phyloP scores from a whole-genome alignment of 2,797 vertebrate genomes.

The Muraenolepis orangiensis region DNA sequence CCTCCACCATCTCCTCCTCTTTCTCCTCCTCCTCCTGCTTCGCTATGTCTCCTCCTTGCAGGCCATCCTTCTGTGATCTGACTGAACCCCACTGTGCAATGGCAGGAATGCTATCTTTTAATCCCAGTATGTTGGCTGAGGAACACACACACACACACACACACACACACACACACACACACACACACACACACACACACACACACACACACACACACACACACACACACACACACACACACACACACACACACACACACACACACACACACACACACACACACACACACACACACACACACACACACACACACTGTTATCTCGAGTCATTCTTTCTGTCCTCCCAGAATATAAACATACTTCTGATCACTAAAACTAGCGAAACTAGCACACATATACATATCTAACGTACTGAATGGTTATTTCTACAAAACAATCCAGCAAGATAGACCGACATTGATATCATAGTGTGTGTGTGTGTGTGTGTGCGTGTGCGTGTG shows the following conservation, averaged over 20 bases:
- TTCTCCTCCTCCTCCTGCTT: background rate
- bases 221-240: background rate
- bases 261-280: too few relatives aligned
- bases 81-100: background rate
- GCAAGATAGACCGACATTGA: too few relatives aligned
- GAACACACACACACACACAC: background rate
- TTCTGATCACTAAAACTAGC: background rate
- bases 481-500: too few relatives aligned
- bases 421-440: too few relatives aligned
- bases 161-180: background rate
- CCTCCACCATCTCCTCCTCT: background rate
- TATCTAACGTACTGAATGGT: too few relatives aligned
- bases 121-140: background rate
- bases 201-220: too few relatives aligned
- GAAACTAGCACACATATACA: too few relatives aligned
- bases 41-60: background rate
- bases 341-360: background rate
- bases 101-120: background rate
- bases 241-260: background rate
- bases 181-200: too few relatives aligned
- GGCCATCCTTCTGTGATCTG: background rate
- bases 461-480: background rate
- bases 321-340: background rate
- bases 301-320: background rate
- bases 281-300: too few relatives aligned